Conservation (phyloP, 2,888 invertebrate species). For the Mesorhabditis sp. region DNA sequence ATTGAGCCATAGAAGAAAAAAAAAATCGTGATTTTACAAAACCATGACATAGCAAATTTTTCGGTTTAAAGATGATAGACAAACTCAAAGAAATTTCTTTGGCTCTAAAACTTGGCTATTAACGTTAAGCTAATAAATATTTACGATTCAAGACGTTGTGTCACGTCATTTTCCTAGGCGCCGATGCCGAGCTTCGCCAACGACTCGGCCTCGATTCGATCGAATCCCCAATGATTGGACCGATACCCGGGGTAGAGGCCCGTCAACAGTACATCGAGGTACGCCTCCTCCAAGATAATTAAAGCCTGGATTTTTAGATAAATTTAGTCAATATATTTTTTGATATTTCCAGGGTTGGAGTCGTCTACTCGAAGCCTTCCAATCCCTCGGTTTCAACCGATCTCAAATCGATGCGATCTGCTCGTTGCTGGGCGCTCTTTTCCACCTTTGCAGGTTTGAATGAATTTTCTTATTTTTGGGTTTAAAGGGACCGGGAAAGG, state of each 20-base stretch:
- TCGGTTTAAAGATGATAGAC: too few species aligned
- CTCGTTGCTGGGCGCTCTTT: conserved; percentile 84
- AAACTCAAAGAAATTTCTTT: too few species aligned
- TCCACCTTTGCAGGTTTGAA: conserved; percentile 69
- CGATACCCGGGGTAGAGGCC: conserved; percentile 68
- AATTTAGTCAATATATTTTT: conserved; percentile 71
- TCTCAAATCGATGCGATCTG: conserved; percentile 79
- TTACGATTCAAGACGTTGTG: too few species aligned
- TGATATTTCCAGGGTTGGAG: conserved; percentile 72
- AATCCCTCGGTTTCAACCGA: conserved; percentile 73
- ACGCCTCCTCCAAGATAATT: conserved; percentile 13
- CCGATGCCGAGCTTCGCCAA: conserved; percentile 21
- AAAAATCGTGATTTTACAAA: too few species aligned
- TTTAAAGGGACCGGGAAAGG: too few species aligned
- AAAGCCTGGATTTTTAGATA: conserved; percentile 32
- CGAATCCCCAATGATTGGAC: conserved; percentile 75
- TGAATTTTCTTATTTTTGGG: too few species aligned
- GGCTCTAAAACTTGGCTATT: too few species aligned
- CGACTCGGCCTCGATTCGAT: conserved; percentile 76
- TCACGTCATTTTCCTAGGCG: conserved; percentile 57
- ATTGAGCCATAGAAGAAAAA: too few species aligned
- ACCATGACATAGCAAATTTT: too few species aligned
- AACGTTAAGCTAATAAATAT: too few species aligned
- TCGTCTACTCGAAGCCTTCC: conserved; percentile 75
- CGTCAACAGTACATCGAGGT: conserved; percentile 26